These are phyloP conservation scores for Cryptocheilus praepositus DNA, from an alignment of 2,888 invertebrate genomes.

Conservation along the genomic window DNA sequence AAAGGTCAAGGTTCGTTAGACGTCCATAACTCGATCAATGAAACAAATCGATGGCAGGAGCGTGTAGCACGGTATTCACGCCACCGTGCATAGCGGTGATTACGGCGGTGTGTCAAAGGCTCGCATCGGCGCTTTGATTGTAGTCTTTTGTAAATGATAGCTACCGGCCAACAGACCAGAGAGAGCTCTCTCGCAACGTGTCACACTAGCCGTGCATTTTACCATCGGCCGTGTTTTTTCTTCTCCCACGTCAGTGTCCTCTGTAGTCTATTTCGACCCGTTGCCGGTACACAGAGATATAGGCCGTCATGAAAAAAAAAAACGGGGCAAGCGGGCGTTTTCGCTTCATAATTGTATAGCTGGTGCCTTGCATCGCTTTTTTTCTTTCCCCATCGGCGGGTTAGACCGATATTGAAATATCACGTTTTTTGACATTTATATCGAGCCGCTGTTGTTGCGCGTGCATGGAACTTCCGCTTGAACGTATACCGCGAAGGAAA, in stretches of 20 bases:
- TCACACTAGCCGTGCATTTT: not conserved
- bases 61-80: conserved; percentile 12
- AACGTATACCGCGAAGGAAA: too few relatives aligned
- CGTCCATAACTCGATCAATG: conserved; percentile 33
- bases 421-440: too few relatives aligned
- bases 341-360: too few relatives aligned
- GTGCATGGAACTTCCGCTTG: too few relatives aligned
- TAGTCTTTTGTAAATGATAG: conserved; percentile 16
- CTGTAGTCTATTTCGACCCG: not conserved
- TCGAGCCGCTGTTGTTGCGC: too few relatives aligned
- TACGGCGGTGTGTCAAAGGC: conserved; percentile 41
- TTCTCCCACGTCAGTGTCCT: not conserved
- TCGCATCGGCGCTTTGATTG: conserved; percentile 26
- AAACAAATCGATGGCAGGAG: conserved; percentile 39
- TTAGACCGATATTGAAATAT: too few relatives aligned
- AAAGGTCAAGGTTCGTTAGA: conserved; percentile 40
- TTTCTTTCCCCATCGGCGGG: too few relatives aligned
- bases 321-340: too few relatives aligned
- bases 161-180: not conserved
- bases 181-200: too few relatives aligned
- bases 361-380: too few relatives aligned
- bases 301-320: too few relatives aligned
- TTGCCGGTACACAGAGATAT: not conserved
- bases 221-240: not conserved
- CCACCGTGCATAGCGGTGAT: conserved; percentile 30